phyloP scores from a whole-genome alignment of 2,888 invertebrate species.

The Caenorhabditis panamensis region DNA sequence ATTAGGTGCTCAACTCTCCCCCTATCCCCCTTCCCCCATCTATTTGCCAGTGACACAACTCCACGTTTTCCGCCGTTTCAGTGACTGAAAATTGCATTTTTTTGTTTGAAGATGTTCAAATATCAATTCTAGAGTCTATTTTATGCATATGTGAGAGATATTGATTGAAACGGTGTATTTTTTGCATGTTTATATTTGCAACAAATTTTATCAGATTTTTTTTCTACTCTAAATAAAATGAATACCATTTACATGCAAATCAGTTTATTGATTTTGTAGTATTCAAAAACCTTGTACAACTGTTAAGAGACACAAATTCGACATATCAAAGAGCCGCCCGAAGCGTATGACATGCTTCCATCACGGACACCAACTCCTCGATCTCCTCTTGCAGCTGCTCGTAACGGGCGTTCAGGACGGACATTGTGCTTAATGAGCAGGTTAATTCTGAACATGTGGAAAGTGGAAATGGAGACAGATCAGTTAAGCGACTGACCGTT shows the following conservation, averaged over 20 bases:
- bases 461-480: too few species aligned
- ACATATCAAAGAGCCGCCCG: conserved; percentile 15
- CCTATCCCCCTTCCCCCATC: conserved; percentile 4
- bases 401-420: conserved; percentile 30
- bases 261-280: neutral
- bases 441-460: conserved; percentile 42
- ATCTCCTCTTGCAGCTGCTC: conserved; percentile 42
- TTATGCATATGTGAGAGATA: neutral
- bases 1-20: conserved; percentile 53
- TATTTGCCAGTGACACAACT: conserved; percentile 55
- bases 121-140: neutral
- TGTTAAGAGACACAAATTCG: too few species aligned
- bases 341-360: conserved; percentile 50
- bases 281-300: too few species aligned
- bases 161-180: conserved; percentile 45
- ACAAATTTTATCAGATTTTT: neutral
- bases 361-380: conserved; percentile 27
- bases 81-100: conserved; percentile 14
- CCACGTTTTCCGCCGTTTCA: conserved; percentile 45
- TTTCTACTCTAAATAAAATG: neutral
- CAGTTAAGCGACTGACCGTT: conserved; percentile 17
- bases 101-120: neutral
- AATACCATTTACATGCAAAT: neutral
- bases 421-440: conserved; percentile 25
- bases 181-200: neutral